Percentiles rank a stretch among this genome's conserved stretches.
Conservation (phyloP, 1,140 invertebrate genomes). For the Thereuonema tuberculata region DNA sequence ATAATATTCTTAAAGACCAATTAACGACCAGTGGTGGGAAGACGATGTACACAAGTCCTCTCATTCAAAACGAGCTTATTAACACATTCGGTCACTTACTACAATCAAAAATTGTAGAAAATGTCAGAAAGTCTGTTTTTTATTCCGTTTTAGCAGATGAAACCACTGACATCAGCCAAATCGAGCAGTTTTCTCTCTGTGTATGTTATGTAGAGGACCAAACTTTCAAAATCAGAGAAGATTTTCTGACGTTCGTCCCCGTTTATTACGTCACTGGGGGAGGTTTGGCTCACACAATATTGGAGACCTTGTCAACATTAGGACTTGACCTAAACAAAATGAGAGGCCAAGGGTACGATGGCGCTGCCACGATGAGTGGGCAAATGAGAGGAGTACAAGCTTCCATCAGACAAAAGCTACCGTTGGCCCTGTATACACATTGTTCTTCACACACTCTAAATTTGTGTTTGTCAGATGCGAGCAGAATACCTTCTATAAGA, state of each 20-base stretch:
- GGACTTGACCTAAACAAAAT: conserved; percentile 16
- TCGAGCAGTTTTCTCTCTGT: conserved; percentile 20
- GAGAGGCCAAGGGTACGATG: conserved; percentile 18
- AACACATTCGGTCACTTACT: conserved; percentile 21
- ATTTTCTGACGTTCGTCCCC: conserved; percentile 22
- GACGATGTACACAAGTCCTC: conserved; percentile 24
- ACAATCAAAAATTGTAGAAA: conserved; percentile 15
- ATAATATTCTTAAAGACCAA: conserved; percentile 20
- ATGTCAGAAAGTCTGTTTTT: conserved; percentile 17
- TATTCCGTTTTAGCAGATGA: conserved; percentile 24
- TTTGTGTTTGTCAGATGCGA: conserved; percentile 18
- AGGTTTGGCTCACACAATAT: neutral
- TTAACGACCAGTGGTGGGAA: conserved; percentile 17
- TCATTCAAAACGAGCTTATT: conserved; percentile 25
- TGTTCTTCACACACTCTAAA: conserved; percentile 22
- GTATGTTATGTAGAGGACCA: conserved; percentile 19
- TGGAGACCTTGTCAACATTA: conserved; percentile 12
- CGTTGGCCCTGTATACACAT: conserved; percentile 19
- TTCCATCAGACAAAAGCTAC: conserved; percentile 19
- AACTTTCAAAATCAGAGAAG: conserved; percentile 14
- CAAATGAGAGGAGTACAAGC: conserved; percentile 20
- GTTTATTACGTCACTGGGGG: neutral
- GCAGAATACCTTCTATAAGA: conserved; percentile 15
- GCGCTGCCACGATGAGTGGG: conserved; percentile 19
- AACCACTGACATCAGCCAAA: conserved; percentile 23